Evolutionary conservation across 2,797 vertebrate species (phyloP), one percentile per base, ranked within the genome.

Genomic region (Sebastes matsubarae): DNA sequence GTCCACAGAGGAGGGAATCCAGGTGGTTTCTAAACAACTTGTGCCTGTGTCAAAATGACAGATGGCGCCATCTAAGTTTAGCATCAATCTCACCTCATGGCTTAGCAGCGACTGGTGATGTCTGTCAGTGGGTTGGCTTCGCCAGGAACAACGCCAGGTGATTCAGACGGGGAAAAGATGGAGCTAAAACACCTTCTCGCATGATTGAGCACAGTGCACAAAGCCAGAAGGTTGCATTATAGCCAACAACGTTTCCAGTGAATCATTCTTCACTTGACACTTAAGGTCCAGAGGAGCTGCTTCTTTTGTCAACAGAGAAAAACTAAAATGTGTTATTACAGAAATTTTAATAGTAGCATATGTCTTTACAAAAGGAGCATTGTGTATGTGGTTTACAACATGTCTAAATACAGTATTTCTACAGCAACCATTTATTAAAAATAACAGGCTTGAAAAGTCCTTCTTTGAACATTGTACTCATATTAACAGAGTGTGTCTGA

Each of bases 331-430:
- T 68, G 77, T 85, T 76, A 79, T 84, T 88, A 86, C 84, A 87
- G 75, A 92, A 87, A 89, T 68, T 91, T 93, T 92, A 93, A 81
- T 92, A 81, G 77, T 81, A 82, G 81, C 70, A 74, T 79, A 81
- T 84, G 10, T 86, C 57, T 92, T 89, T 92, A 92, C 87, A 95
- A 94, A 94, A 94, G 70, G 60, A 88, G 73, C 60, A 75, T 87
- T 77, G 86, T 93, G 82, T 88, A 77, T 87, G 89, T 88, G 84
- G 85, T 85, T 89, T 86, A 92, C 88, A 90, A 86, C 87, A 89
- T 72, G 58, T 92, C 72, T 84, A 84, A 90, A 92, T 84, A 75
- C 75, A 73, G 6, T 50, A 91, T 85, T 85, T 90, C 75, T 87
- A 92, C 86, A 87, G 87, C 68, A 85, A 90, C 82, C 79, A 88